phyloP scores from a whole-genome alignment of 2,888 invertebrate species.

The Stenotaenia linearis region DNA sequence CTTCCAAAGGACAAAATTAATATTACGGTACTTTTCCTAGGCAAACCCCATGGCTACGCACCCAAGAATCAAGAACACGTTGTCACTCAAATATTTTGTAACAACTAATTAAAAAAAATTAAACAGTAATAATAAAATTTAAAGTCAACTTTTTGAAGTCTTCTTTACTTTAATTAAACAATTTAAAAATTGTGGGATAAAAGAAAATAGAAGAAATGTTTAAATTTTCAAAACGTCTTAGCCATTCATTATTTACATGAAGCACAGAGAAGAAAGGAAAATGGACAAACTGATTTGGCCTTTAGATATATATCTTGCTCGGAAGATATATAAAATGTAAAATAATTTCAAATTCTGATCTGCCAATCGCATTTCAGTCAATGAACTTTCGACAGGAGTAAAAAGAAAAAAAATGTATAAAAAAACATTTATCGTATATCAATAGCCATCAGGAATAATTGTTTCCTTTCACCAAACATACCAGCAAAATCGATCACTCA shows the following conservation, averaged over 20 bases:
- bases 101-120: neutral
- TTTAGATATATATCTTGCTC: neutral
- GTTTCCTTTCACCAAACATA: constrained; percentile 5
- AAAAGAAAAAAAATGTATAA: no score
- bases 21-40: neutral
- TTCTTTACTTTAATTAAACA: neutral
- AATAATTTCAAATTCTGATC: neutral
- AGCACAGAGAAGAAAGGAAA: neutral
- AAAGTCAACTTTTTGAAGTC: neutral
- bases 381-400: neutral
- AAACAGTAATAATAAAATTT: neutral
- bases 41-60: neutral
- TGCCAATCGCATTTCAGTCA: neutral
- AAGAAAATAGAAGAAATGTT: neutral
- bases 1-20: neutral
- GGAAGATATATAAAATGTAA: no score
- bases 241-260: neutral
- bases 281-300: neutral
- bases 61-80: neutral
- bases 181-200: neutral
- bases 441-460: constrained; percentile 7
- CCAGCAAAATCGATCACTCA: neutral
- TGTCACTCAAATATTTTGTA: neutral
- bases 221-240: neutral
- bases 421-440: constrained; percentile 7